A percentile compares a stretch with the other conserved stretches of the same genome.
These are phyloP conservation scores for Neolamprologus caudopunctatus DNA, from an alignment of 2,113 vertebrate genomes.

Conservation along the genomic window DNA sequence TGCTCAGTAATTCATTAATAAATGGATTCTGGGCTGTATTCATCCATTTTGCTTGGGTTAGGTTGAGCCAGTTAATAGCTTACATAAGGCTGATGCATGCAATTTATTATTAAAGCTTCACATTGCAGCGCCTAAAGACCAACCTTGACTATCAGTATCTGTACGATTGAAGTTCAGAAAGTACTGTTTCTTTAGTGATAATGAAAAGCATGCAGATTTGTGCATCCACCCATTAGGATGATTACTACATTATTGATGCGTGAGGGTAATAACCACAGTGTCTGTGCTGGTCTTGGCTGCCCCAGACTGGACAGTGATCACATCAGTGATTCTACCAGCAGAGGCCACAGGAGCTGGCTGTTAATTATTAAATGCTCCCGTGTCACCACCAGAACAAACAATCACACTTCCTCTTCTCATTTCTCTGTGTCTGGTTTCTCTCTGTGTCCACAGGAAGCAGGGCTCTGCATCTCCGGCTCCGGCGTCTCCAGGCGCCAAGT, in stretches of 20 bases:
- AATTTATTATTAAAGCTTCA: neutral
- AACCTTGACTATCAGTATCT: neutral
- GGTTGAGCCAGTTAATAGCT: neutral
- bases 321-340: neutral
- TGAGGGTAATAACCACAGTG: neutral
- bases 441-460: conserved; percentile 58
- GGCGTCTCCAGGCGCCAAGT: conserved; percentile 18
- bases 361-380: conserved; percentile 32
- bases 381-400: conserved; percentile 5
- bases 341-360: neutral
- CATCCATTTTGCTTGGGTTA: neutral
- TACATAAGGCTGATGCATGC: neutral
- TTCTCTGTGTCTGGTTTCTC: conserved; percentile 31
- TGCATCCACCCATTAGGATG: neutral
- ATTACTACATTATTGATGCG: conserved; percentile 1
- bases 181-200: neutral
- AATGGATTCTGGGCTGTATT: neutral
- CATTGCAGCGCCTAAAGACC: neutral
- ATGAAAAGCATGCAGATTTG: neutral
- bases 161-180: neutral
- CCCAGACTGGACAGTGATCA: neutral
- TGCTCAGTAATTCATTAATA: neutral
- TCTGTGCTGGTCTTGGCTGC: neutral
- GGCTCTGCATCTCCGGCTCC: conserved; percentile 9
- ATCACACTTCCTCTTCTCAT: conserved; percentile 40